Percentiles rank a stretch among this genome's conserved stretches.
These are phyloP conservation scores for Nomia melanderi DNA, from an alignment of 1,140 invertebrate species.

Conservation along the genomic window DNA sequence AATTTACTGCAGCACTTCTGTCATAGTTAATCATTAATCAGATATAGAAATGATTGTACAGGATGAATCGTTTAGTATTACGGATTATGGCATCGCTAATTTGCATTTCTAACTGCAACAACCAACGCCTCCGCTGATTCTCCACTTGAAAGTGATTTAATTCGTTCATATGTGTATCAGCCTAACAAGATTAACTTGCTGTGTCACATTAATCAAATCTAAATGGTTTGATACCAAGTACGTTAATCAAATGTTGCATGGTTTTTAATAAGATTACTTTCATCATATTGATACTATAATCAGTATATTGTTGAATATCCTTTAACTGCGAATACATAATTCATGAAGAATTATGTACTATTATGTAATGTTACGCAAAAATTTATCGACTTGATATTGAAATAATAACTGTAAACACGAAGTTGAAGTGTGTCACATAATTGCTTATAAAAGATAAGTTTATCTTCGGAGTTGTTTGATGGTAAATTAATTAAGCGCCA, in stretches of 20 bases:
- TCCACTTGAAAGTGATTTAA: constrained; percentile 41
- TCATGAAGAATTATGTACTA: background rate
- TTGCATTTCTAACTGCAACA: constrained; percentile 36
- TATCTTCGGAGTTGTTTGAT: too few relatives aligned
- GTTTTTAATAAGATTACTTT: background rate
- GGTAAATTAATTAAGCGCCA: too few relatives aligned
- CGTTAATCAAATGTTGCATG: background rate
- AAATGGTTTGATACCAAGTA: background rate
- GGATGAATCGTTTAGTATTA: constrained; percentile 43
- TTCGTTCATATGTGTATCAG: constrained; percentile 31
- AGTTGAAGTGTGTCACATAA: too few relatives aligned
- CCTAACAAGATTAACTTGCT: constrained; percentile 33
- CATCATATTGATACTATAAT: background rate
- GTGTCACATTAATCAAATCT: constrained; percentile 15
- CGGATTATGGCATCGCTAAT: constrained; percentile 32
- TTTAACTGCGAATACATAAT: background rate
- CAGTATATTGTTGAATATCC: too few relatives aligned
- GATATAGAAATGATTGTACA: constrained; percentile 26
- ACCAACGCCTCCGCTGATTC: constrained; percentile 37
- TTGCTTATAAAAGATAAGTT: too few relatives aligned
- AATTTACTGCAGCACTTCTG: too few relatives aligned
- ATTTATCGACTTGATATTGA: too few relatives aligned
- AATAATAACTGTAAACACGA: too few relatives aligned
- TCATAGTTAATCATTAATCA: background rate
- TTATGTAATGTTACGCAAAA: too few relatives aligned